Evolutionary conservation across 2,888 invertebrate species (phyloP).

Genomic region (Erynnis tages): DNA sequence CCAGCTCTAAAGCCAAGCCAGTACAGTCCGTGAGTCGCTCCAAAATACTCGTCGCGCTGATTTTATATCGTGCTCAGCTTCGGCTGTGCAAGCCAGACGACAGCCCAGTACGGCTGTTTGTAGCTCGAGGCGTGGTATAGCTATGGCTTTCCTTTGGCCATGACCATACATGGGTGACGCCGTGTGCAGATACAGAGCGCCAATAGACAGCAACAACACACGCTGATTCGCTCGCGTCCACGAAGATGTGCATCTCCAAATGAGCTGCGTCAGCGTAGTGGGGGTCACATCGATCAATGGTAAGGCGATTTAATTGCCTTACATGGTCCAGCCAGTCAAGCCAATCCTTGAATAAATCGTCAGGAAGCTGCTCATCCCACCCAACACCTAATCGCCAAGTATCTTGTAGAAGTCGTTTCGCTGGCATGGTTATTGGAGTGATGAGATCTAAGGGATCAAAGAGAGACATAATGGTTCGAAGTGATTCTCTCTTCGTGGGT

Average conservation of each 20-base stretch:
- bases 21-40: constrained; percentile 26
- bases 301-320: not conserved
- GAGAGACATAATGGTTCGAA: constrained; percentile 24
- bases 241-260: not conserved
- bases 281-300: not conserved
- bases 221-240: not conserved
- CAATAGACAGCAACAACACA: not conserved
- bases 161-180: not conserved
- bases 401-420: constrained; percentile 26
- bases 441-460: constrained; percentile 25
- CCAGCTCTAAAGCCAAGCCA: constrained; percentile 27
- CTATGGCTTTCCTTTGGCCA: not conserved
- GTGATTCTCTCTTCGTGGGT: constrained; percentile 30
- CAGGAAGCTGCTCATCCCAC: constrained; percentile 19
- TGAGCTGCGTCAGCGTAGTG: not conserved
- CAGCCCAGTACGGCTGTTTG: constrained; percentile 20
- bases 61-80: constrained; percentile 1
- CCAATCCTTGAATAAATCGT: not conserved
- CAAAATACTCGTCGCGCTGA: constrained; percentile 14
- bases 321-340: not conserved
- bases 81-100: constrained; percentile 19
- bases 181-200: not conserved
- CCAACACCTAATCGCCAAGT: constrained; percentile 21
- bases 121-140: not conserved
- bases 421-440: constrained; percentile 1